These are phyloP conservation scores for Epizoanthus rinbou DNA, from an alignment of 92 coral and sea anemone species.

Conservation along the genomic window DNA sequence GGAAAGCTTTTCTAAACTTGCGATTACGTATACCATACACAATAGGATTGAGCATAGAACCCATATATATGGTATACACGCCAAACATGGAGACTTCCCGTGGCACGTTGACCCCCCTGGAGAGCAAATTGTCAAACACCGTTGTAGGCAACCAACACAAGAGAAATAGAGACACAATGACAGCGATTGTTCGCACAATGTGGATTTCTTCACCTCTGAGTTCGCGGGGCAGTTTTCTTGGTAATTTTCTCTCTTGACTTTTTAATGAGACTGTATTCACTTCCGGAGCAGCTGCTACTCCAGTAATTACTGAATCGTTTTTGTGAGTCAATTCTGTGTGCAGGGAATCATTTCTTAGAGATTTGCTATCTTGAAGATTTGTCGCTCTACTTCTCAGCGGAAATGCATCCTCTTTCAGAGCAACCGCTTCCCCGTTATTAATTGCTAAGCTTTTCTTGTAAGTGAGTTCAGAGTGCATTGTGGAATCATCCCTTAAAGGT, in stretches of 20 bases:
- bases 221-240: conserved; percentile 3
- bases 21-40: conserved; percentile 57
- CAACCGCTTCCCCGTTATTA: too few species aligned
- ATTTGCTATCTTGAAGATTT: too few species aligned
- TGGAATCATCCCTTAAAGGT: too few species aligned
- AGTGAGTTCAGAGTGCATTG: too few species aligned
- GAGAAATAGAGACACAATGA: conserved; percentile 56
- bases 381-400: too few species aligned
- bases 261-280: not conserved
- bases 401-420: too few species aligned
- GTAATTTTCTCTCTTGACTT: not conserved
- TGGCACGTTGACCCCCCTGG: conserved; percentile 46
- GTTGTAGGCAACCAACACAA: conserved; percentile 60
- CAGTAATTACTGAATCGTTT: not conserved
- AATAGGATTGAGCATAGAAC: conserved; percentile 54
- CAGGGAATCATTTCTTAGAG: too few species aligned
- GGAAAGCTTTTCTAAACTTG: conserved; percentile 54
- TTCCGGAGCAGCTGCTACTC: not conserved
- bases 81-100: conserved; percentile 51
- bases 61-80: conserved; percentile 54
- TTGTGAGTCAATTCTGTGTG: too few species aligned
- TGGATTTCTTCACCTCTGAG: conserved; percentile 53
- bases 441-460: too few species aligned
- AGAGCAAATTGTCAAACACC: conserved; percentile 45
- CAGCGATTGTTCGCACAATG: conserved; percentile 52